Evolutionary conservation across 2,888 invertebrate genomes (phyloP).

Genomic region (Drosophila kokeensis): DNA sequence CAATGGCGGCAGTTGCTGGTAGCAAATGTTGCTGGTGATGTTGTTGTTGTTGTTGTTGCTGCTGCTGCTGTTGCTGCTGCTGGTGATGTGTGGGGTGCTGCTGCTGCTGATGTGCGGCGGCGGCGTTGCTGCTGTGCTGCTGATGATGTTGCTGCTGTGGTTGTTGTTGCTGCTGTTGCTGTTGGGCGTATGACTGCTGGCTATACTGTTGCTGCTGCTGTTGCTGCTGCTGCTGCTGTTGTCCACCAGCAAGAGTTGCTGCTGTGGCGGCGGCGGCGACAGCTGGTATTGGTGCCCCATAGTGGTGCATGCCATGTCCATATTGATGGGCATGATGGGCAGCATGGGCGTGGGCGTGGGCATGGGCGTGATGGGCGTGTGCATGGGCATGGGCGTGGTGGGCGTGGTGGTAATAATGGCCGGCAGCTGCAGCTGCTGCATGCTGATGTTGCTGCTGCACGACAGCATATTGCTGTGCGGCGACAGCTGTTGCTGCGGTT

Average conservation of each 20-base stretch:
- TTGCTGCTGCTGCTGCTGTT: conserved; percentile 33
- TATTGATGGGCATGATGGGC: conserved; percentile 58
- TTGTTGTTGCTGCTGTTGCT: conserved; percentile 38
- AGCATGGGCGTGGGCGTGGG: conserved; percentile 68
- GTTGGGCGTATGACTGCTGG: conserved; percentile 80
- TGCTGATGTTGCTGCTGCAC: conserved; percentile 71
- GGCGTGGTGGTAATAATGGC: conserved; percentile 85
- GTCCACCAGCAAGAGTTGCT: conserved; percentile 67
- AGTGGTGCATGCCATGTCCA: conserved; percentile 81
- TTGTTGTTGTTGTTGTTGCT: conserved; percentile 55
- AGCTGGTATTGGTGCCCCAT: conserved; percentile 79
- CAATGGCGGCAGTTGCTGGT: conserved; percentile 86
- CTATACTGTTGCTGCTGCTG: conserved; percentile 58
- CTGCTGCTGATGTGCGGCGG: conserved; percentile 51
- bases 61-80: conserved; percentile 66
- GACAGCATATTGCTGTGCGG: conserved; percentile 78
- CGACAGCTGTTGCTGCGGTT: conserved; percentile 72
- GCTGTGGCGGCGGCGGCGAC: conserved; percentile 85
- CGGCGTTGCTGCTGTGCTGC: conserved; percentile 56
- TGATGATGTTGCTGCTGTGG: conserved; percentile 60
- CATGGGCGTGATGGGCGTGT: conserved; percentile 49
- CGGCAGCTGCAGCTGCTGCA: conserved; percentile 71
- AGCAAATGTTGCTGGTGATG: conserved; percentile 78
- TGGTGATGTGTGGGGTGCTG: conserved; percentile 64
- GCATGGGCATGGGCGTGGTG: conserved; percentile 58